phyloP scores from a whole-genome alignment of 2,113 vertebrate species.

The Dasyornis broadbenti region DNA sequence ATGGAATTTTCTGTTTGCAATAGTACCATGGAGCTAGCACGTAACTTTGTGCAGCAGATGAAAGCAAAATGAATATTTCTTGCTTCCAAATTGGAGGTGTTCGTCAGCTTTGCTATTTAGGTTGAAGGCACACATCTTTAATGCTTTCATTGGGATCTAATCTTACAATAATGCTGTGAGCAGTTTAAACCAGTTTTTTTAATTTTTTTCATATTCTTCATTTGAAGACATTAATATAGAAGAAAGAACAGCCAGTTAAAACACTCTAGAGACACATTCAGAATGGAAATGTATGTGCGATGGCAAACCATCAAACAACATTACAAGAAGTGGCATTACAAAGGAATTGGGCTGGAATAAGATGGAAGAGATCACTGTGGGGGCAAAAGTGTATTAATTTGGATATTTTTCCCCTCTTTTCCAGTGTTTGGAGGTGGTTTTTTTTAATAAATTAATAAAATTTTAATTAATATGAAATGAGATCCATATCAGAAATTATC shows the following conservation, averaged over 20 bases:
- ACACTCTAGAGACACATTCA: background rate
- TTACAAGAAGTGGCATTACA: background rate
- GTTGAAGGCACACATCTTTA: background rate
- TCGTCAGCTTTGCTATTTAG: background rate
- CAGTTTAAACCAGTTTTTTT: background rate
- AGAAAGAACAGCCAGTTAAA: background rate
- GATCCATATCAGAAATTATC: background rate
- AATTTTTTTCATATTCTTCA: background rate
- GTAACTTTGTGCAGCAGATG: background rate
- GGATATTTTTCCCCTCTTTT: background rate
- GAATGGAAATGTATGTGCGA: background rate
- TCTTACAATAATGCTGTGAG: background rate
- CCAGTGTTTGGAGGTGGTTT: background rate
- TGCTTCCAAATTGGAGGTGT: background rate
- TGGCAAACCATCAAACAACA: background rate
- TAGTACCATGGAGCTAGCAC: background rate
- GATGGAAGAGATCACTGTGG: background rate
- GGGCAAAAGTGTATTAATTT: background rate
- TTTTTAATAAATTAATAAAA: background rate
- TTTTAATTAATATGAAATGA: background rate
- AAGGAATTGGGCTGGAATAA: background rate
- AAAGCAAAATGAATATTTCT: background rate
- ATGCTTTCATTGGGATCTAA: background rate
- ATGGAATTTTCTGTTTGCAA: background rate
- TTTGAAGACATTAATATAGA: background rate